Conservation (phyloP, 1,140 invertebrate species). For the Drosophila mayri region DNA sequence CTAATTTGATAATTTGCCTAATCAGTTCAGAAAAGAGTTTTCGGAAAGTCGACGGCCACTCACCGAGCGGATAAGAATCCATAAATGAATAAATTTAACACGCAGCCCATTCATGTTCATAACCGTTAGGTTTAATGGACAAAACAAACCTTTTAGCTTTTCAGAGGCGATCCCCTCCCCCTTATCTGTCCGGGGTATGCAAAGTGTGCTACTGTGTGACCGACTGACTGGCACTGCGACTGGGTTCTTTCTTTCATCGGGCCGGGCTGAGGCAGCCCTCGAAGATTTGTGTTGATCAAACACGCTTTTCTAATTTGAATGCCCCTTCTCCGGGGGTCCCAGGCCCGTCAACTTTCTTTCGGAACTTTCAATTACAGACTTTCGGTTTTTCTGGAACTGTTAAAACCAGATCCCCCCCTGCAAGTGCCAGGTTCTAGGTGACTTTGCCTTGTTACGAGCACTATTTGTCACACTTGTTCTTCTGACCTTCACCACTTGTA, state of each 20-base stretch:
- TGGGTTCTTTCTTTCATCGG: constrained; percentile 24
- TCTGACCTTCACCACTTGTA: constrained; percentile 37
- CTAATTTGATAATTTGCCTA: constrained; percentile 73
- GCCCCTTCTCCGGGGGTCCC: constrained; percentile 41
- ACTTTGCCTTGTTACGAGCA: constrained; percentile 25
- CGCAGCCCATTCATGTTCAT: constrained; percentile 44
- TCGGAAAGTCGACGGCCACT: constrained; percentile 33
- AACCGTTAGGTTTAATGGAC: constrained; percentile 74
- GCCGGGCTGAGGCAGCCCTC: background rate
- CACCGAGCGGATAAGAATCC: constrained; percentile 34
- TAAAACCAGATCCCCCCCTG: constrained; percentile 29
- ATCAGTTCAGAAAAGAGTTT: constrained; percentile 38
- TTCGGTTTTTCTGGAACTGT: constrained; percentile 60
- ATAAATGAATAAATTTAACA: constrained; percentile 69
- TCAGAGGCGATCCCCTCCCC: constrained; percentile 17
- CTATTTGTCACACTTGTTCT: constrained; percentile 49
- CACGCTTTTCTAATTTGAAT: constrained; percentile 62
- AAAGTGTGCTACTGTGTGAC: constrained; percentile 70
- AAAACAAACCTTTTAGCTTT: constrained; percentile 53
- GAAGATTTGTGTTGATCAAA: constrained; percentile 52
- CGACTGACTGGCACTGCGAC: constrained; percentile 11
- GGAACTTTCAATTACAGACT: constrained; percentile 76
- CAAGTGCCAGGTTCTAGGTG: constrained; percentile 50
- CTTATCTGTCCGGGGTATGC: constrained; percentile 43
- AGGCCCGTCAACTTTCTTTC: constrained; percentile 65